A percentile compares a stretch with the other conserved stretches of the same genome.
Evolutionary conservation across 2,888 invertebrate species (phyloP).

Genomic region (Rugalucina vietnamica): DNA sequence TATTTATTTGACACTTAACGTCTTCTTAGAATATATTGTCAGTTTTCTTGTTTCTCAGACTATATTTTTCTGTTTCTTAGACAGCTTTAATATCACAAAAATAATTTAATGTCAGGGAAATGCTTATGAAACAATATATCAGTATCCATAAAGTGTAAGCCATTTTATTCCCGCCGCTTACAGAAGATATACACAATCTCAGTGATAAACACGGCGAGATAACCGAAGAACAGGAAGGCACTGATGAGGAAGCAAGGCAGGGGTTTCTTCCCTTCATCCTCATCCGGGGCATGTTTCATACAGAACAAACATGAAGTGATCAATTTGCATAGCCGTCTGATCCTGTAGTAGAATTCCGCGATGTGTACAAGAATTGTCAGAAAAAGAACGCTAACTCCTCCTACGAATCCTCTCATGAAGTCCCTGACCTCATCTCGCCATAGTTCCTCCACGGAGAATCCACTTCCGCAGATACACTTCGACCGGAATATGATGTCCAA

Average conservation of each 20-base stretch:
- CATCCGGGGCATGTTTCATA: background rate
- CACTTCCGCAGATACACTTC: constrained; percentile 23
- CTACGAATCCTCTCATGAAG: constrained; percentile 11
- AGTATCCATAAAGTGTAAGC: too few species aligned
- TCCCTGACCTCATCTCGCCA: constrained; percentile 16
- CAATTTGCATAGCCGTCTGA: background rate
- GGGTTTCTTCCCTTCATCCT: background rate
- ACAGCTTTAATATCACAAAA: too few species aligned
- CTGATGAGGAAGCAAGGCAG: constrained; percentile 11
- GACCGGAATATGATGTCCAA: constrained; percentile 34
- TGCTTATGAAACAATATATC: too few species aligned
- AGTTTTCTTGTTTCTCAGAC: too few species aligned
- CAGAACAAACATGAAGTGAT: background rate
- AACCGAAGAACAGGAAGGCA: background rate
- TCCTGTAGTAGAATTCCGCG: background rate
- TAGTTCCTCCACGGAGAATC: constrained; percentile 12
- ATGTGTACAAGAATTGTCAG: constrained; percentile 21
- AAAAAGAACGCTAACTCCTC: constrained; percentile 27
- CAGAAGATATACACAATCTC: constrained; percentile 27
- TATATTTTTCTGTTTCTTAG: too few species aligned
- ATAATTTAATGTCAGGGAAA: too few species aligned
- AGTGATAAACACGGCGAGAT: constrained; percentile 12
- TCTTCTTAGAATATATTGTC: too few species aligned
- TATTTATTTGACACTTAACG: too few species aligned
- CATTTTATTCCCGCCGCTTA: too few species aligned